A percentile compares a stretch with the other conserved stretches of the same genome.
Conservation (phyloP, 2,888 invertebrate species). For the Blera fallax region DNA sequence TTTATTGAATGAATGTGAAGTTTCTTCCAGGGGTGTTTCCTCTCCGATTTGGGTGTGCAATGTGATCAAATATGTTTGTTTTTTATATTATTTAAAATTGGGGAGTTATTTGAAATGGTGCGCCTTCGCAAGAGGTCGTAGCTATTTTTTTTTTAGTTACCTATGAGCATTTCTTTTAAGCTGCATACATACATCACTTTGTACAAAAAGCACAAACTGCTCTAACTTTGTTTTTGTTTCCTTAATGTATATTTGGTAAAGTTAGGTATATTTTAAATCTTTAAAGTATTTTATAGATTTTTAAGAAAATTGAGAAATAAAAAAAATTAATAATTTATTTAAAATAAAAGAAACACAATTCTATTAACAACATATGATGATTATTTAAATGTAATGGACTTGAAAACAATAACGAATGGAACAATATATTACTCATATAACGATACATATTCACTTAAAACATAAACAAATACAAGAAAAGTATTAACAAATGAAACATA, state of each 20-base stretch:
- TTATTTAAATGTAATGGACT: slow-evolving; percentile 58
- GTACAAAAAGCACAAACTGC: slow-evolving; percentile 66
- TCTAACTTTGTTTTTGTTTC: slow-evolving; percentile 4
- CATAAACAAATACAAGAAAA: slow-evolving; percentile 24
- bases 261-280: slow-evolving; percentile 23
- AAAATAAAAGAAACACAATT: background rate
- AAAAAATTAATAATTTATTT: slow-evolving; percentile 11
- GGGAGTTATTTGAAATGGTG: background rate
- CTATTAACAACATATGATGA: slow-evolving; percentile 19
- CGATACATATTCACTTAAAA: slow-evolving; percentile 51
- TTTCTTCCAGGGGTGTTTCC: slow-evolving; percentile 23
- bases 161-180: slow-evolving; percentile 37
- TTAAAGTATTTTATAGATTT: slow-evolving; percentile 44
- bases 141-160: background rate
- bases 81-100: background rate
- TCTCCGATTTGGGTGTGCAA: background rate
- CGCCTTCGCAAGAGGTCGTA: background rate
- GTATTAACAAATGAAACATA: slow-evolving; percentile 34
- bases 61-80: slow-evolving; percentile 15
- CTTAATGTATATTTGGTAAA: slow-evolving; percentile 42
- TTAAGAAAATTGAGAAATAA: background rate
- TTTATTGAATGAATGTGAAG: slow-evolving; percentile 35
- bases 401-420: slow-evolving; percentile 70
- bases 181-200: slow-evolving; percentile 48
- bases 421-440: slow-evolving; percentile 66